Evolutionary conservation across 1,140 invertebrate species (phyloP), one percentile per base, ranked within the genome.

Genomic region (Camponotus pennsylvanicus): DNA sequence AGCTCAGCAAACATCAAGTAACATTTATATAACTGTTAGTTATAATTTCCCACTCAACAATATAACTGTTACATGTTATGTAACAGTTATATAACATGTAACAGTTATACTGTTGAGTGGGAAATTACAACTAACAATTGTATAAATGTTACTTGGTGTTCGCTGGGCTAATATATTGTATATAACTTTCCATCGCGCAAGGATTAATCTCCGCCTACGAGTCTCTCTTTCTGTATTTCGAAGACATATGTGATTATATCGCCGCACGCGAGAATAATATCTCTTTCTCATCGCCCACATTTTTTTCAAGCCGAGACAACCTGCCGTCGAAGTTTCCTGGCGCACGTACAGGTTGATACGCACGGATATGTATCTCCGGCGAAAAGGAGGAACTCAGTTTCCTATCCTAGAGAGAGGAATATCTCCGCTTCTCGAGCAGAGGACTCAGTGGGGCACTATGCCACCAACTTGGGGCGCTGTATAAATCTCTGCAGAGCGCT

Each of bases 401-500:
- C 42, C 11, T 45, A n/a, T 66, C 13, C 32, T 49, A 15, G 32
- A 15, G 40, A 52, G 49, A 67, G 18, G 40, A 67, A 67, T 42
- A 18, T 69, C 37, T 4, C n/a, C 40, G 40, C 3, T 27, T 45
- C 66, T 11, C 55, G 27, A 21, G 11, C 40, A 7, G 18, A 7
- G 49, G 49, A 34, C 75, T 21, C 59, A n/a, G 59, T 78, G 75
- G 75, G 75, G 27, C 57, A 63, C 40, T 77, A 40, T 37, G 32
- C 61, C 61, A 67, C 42, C 27, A 42, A 55, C 13, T 79, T 15
- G 21, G 34, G 49, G 4, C 75, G 42, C 27, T 78, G 18, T 69
- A 69, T 69, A 79, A 79, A 79, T 79, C 63, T 79, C 63, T 79
- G 52, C 11, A 9, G 34, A 66, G n/a, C 61, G 34, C 21, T 13